A percentile compares a stretch with the other conserved stretches of the same genome.
Conservation (phyloP, 2,113 vertebrate genomes). For the Grus americana region DNA sequence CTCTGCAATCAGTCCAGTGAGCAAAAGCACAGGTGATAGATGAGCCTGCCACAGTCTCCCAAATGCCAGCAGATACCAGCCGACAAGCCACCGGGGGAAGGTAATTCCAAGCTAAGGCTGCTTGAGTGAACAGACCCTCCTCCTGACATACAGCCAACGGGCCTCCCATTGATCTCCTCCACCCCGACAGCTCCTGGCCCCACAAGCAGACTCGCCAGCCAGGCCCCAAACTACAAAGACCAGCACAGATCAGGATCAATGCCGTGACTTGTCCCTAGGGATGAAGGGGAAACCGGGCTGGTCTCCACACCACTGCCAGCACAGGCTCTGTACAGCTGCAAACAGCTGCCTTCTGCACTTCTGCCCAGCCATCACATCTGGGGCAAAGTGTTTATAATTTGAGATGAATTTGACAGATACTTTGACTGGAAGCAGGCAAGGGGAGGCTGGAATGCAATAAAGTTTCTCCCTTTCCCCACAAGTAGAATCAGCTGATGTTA, state of each 20-base stretch:
- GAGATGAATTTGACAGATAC: not conserved
- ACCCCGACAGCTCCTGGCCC: not conserved
- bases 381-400: not conserved
- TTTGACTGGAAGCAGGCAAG: not conserved
- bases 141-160: not conserved
- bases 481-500: not conserved
- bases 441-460: not conserved
- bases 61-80: slow-evolving; percentile 12
- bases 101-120: not conserved
- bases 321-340: not conserved
- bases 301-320: not conserved
- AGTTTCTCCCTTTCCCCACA: not conserved
- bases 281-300: not conserved
- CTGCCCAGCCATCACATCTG: not conserved
- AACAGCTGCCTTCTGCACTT: not conserved
- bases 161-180: not conserved
- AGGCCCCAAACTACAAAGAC: not conserved
- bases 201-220: not conserved
- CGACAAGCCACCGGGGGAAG: not conserved
- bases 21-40: slow-evolving; percentile 19
- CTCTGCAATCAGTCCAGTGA: slow-evolving; percentile 20
- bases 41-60: not conserved
- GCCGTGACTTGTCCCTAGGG: not conserved
- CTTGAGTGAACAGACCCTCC: not conserved
- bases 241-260: not conserved